Evolutionary conservation across 2,888 invertebrate species (phyloP).

Genomic region (Lagria hirta): DNA sequence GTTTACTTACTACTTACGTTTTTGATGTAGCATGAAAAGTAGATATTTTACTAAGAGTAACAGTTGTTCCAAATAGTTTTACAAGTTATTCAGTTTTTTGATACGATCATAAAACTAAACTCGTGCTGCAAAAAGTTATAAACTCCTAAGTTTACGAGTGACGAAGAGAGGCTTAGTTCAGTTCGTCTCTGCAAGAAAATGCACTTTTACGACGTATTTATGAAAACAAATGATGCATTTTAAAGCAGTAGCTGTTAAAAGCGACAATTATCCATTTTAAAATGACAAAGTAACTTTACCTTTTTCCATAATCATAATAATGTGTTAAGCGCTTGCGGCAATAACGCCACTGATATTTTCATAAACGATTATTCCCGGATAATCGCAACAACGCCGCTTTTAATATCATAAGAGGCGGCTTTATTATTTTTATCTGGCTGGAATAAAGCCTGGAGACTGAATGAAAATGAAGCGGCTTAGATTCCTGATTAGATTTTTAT

Average conservation of each 20-base stretch:
- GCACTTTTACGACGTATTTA: slow-evolving; percentile 17
- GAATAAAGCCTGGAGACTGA: slow-evolving; percentile 31
- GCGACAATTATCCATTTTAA: slow-evolving; percentile 9
- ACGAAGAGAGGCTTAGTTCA: too few relatives aligned
- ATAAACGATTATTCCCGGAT: slow-evolving; percentile 51
- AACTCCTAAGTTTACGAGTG: too few relatives aligned
- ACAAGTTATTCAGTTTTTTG: too few relatives aligned
- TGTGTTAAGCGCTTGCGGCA: slow-evolving; percentile 42
- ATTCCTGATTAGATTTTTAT: slow-evolving; percentile 42
- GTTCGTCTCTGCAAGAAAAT: too few relatives aligned
- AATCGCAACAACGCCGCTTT: slow-evolving; percentile 49
- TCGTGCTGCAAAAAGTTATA: too few relatives aligned
- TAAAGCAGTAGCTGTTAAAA: slow-evolving; percentile 11
- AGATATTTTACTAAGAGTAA: too few relatives aligned
- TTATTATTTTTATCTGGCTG: slow-evolving; percentile 50
- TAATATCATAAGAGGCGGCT: slow-evolving; percentile 51
- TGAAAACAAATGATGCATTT: slow-evolving; percentile 19
- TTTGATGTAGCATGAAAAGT: too few relatives aligned
- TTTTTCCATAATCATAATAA: slow-evolving; percentile 30
- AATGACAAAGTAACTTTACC: slow-evolving; percentile 24
- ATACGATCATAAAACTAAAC: too few relatives aligned
- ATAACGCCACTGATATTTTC: slow-evolving; percentile 50
- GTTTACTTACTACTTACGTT: too few relatives aligned
- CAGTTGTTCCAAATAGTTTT: too few relatives aligned
- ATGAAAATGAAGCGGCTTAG: slow-evolving; percentile 46